These are phyloP conservation scores for Hippocampus guttulatus DNA, from an alignment of 2,113 vertebrate genomes.

Conservation along the genomic window DNA sequence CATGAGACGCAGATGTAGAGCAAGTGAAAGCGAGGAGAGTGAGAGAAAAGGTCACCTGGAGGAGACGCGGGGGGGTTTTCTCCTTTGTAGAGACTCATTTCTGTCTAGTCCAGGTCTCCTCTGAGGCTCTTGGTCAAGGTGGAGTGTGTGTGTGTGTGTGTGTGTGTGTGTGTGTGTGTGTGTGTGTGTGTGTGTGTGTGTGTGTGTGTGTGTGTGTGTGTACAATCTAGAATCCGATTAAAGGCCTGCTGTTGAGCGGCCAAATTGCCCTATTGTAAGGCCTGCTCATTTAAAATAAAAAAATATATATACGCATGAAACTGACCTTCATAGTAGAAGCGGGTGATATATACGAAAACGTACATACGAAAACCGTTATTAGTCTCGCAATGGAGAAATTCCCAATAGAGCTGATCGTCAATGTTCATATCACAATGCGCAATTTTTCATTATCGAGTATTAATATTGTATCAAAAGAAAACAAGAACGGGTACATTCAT, in stretches of 20 bases:
- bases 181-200: conserved; percentile 1
- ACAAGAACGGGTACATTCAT: too few relatives aligned
- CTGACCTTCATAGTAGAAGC: conserved; percentile 14
- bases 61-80: conserved; percentile 24
- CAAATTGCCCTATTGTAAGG: conserved; percentile 21
- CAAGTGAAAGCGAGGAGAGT: background rate
- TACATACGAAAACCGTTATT: too few relatives aligned
- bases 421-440: too few relatives aligned
- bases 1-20: conserved; percentile 5
- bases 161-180: too few relatives aligned
- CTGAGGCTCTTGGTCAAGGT: conserved; percentile 66
- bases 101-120: conserved; percentile 49
- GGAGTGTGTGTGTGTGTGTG: background rate
- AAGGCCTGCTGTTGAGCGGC: conserved; percentile 52
- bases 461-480: too few relatives aligned
- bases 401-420: too few relatives aligned
- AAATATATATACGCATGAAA: conserved; percentile 21
- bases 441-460: too few relatives aligned
- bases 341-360: too few relatives aligned
- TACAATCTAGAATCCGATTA: conserved; percentile 66
- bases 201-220: conserved; percentile 67
- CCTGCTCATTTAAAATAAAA: conserved; percentile 34
- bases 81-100: conserved; percentile 56
- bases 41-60: conserved; percentile 45
- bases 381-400: too few relatives aligned